Conservation (phyloP, 2,797 vertebrate genomes). For the Tragopan temminckii region DNA sequence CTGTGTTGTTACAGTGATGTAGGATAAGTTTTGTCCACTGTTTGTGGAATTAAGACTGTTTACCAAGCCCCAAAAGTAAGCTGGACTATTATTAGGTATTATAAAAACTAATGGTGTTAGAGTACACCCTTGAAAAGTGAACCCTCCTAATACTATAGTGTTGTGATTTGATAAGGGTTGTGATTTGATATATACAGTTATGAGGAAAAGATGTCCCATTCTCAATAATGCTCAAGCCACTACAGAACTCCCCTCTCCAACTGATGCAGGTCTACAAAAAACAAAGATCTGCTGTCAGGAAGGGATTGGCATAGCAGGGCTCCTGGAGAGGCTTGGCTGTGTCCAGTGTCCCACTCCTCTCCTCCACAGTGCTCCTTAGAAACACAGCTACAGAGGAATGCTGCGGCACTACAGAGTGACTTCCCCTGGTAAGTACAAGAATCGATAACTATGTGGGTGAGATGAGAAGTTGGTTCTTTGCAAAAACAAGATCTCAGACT, state of each 20-base stretch:
- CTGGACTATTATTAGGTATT: neutral
- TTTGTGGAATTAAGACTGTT: neutral
- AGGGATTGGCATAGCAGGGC: neutral
- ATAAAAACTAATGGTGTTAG: neutral
- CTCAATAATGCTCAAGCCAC: neutral
- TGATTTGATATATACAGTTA: neutral
- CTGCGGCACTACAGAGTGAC: neutral
- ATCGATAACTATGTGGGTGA: neutral
- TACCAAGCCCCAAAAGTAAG: neutral
- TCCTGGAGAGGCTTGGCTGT: neutral
- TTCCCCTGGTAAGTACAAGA: neutral
- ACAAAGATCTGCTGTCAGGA: neutral
- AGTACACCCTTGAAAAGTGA: neutral
- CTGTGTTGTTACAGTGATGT: neutral
- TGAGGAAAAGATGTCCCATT: neutral
- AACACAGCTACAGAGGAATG: neutral
- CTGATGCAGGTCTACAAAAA: neutral
- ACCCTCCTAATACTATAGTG: accelerated
- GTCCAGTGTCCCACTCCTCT: neutral
- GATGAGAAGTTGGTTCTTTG: neutral
- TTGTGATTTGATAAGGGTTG: neutral
- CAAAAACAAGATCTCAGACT: slow-evolving; percentile 7
- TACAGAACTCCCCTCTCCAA: neutral
- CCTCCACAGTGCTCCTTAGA: neutral
- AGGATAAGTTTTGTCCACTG: neutral